A percentile compares a stretch with the other conserved stretches of the same genome.
Conservation (phyloP, 2,113 vertebrate species). For the Albula goreensis region DNA sequence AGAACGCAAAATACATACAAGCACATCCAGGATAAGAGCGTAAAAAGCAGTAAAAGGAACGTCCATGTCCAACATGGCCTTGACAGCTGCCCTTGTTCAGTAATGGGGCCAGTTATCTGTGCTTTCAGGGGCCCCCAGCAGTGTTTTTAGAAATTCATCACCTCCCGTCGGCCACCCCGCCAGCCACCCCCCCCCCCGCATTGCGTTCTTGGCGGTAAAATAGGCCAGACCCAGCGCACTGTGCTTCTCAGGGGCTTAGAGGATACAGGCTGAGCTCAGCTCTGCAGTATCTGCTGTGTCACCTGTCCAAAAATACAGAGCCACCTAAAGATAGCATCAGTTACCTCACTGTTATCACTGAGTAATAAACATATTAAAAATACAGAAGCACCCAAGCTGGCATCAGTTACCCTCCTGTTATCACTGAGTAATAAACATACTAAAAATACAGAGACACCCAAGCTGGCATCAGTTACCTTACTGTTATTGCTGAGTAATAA, state of each 20-base stretch:
- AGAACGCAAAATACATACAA: no score
- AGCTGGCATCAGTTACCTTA: no score
- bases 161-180: neutral
- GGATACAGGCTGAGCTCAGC: neutral
- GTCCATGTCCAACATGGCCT: no score
- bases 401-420: no score
- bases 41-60: no score
- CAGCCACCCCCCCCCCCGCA: neutral
- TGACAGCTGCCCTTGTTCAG: neutral
- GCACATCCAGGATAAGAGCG: no score
- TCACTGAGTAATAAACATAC: neutral
- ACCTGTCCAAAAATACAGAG: neutral
- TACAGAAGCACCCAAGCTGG: no score
- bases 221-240: neutral
- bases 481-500: no score
- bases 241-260: neutral
- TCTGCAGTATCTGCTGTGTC: neutral
- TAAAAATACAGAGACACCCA: neutral
- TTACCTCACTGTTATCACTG: no score
- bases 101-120: neutral
- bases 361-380: no score
- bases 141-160: conserved; percentile 4
- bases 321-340: neutral
- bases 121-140: neutral
- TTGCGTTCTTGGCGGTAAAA: neutral